Conservation (phyloP, 2,888 invertebrate species). For the Apodemia duryi region DNA sequence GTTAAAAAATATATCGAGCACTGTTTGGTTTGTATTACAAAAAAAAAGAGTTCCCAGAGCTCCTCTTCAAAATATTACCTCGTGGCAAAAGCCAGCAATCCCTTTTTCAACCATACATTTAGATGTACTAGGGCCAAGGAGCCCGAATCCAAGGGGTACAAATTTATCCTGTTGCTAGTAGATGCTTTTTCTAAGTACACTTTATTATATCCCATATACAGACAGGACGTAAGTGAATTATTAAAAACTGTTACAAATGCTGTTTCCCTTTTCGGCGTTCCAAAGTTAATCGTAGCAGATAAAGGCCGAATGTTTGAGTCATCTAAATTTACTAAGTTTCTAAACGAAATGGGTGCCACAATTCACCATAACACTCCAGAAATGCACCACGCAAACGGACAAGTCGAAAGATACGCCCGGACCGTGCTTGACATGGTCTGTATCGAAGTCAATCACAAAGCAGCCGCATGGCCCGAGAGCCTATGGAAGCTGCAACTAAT, state of each 20-base stretch:
- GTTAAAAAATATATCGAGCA: conserved; percentile 17
- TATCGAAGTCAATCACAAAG: conserved; percentile 15
- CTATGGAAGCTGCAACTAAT: conserved; percentile 20
- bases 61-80: conserved; percentile 29
- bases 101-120: conserved; percentile 32
- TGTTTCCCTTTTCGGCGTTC: conserved; percentile 24
- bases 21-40: conserved; percentile 23
- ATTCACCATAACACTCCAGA: conserved; percentile 30
- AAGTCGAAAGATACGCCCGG: conserved; percentile 28
- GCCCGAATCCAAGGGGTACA: conserved; percentile 19
- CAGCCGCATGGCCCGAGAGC: conserved; percentile 11
- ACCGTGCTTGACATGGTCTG: conserved; percentile 23
- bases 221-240: conserved; percentile 22
- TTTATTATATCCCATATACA: conserved; percentile 21
- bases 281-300: conserved; percentile 19
- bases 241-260: conserved; percentile 15
- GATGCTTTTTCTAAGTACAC: conserved; percentile 25
- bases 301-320: conserved; percentile 24
- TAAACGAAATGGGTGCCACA: conserved; percentile 18
- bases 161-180: conserved; percentile 23
- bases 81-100: conserved; percentile 30
- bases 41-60: conserved; percentile 29
- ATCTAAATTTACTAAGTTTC: not conserved
- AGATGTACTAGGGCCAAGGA: conserved; percentile 18
- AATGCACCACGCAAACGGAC: conserved; percentile 31